Evolutionary conservation across 2,888 invertebrate genomes (phyloP), one percentile per base, ranked within the genome.

Genomic region (Mimachlamys varia): DNA sequence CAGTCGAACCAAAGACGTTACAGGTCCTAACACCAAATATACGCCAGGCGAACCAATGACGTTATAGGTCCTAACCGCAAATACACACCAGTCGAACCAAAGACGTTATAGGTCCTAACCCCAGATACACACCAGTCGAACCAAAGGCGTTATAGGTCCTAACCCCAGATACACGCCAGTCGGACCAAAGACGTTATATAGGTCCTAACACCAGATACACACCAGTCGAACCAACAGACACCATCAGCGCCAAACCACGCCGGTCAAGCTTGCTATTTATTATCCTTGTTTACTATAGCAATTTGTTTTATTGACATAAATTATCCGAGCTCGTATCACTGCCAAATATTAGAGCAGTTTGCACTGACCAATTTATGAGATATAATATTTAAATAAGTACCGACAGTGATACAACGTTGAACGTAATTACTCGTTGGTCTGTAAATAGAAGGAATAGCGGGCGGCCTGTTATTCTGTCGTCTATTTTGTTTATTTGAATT

Each of bases 401-500:
- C 27, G 17, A 7, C 7, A 27, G 62, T 76, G 62, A 3, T 76
- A 15, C 62, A n/a, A 12, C 19, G 22, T 22, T 76, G 76, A 33
- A 76, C 76, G 33, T 27, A 76, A 76, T 76, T 7, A 76, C 22
- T 13, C 76, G 76, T 12, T 76, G 27, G 76, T 76, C 76, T 27
- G 27, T 33, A 76, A 76, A 76, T 33, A 76, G 76, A 76, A 33
- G 33, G 76, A 76, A 76, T 76, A 33, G 27, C 27, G 17, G 76
- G 27, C 76, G 13, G 33, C 13, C 27, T 76, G 76, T 76, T 62
- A n/a, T 62, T 27, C 27, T 76, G 76, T 76, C 76, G 76, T 76
- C 76, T 76, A 12, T 15, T 76, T 33, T 33, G 76, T 76, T 76
- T 76, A 76, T 76, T 76, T 76, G 33, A 76, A 76, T 76, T 76